Evolutionary conservation across 2,113 vertebrate species (phyloP).

Genomic region (Herpetotheres cachinnans): DNA sequence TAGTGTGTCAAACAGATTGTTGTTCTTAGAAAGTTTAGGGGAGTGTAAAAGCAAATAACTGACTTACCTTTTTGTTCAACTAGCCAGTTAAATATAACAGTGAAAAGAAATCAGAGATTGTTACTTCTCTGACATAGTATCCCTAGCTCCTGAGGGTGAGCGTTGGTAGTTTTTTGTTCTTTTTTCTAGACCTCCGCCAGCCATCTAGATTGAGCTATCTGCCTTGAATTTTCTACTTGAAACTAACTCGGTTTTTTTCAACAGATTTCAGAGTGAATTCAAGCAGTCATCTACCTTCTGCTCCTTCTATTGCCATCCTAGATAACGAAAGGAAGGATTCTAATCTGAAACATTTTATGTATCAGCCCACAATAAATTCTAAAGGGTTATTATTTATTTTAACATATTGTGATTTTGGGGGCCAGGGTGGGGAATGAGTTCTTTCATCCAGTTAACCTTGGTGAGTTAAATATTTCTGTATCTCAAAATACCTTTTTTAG

Average conservation of each 20-base stretch:
- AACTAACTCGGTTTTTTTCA: neutral
- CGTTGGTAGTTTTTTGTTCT: neutral
- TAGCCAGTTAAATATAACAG: neutral
- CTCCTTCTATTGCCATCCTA: neutral
- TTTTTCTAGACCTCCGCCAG: neutral
- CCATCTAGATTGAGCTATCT: neutral
- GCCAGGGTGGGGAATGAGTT: neutral
- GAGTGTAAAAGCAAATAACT: neutral
- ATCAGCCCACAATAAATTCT: neutral
- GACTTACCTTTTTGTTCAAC: neutral
- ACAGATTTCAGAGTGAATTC: neutral
- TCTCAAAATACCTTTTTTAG: neutral
- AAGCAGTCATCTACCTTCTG: neutral
- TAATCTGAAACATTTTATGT: neutral
- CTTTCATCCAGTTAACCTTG: neutral
- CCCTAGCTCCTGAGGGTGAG: neutral
- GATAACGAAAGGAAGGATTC: neutral
- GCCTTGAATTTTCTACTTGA: neutral
- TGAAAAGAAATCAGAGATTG: neutral
- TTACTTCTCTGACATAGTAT: neutral
- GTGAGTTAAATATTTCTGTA: neutral
- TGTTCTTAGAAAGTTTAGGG: neutral
- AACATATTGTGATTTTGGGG: neutral
- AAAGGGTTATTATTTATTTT: neutral
- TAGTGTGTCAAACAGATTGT: neutral